These are phyloP conservation scores for Taeniopygia guttata DNA, from an alignment of 2,797 vertebrate species.

Conservation along the genomic window DNA sequence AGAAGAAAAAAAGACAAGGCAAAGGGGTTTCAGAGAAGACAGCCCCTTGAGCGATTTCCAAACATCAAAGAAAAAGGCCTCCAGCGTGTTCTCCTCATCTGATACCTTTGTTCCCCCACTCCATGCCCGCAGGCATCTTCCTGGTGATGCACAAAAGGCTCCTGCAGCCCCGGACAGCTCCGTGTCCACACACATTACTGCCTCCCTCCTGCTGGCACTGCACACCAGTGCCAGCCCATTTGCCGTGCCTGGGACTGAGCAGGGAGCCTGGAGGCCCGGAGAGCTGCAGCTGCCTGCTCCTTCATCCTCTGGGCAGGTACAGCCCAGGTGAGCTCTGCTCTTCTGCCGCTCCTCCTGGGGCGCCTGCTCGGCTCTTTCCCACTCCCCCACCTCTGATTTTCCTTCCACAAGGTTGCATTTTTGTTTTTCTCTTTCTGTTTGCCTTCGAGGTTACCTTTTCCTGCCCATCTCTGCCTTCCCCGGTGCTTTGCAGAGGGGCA, in stretches of 20 bases:
- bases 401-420: not conserved
- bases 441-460: not conserved
- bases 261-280: not conserved
- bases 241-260: not conserved
- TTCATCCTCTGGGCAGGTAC: rapidly evolving
- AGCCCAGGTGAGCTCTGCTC: not conserved
- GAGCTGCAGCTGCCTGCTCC: not conserved
- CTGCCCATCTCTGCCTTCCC: not conserved
- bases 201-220: not conserved
- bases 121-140: constrained; percentile 38
- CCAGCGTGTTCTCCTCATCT: constrained; percentile 63
- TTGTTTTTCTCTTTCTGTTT: not conserved
- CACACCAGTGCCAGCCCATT: not conserved
- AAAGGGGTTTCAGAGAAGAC: constrained; percentile 66
- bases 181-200: not conserved
- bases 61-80: constrained; percentile 77
- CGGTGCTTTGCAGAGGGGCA: rapidly evolving
- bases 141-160: constrained; percentile 32
- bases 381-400: not conserved
- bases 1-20: not conserved
- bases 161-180: constrained; percentile 8
- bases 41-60: constrained; percentile 71
- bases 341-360: rapidly evolving
- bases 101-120: constrained; percentile 69
- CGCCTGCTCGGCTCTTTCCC: no score